Conservation (phyloP, 2,888 invertebrate species). For the Cerastis rubricosa region DNA sequence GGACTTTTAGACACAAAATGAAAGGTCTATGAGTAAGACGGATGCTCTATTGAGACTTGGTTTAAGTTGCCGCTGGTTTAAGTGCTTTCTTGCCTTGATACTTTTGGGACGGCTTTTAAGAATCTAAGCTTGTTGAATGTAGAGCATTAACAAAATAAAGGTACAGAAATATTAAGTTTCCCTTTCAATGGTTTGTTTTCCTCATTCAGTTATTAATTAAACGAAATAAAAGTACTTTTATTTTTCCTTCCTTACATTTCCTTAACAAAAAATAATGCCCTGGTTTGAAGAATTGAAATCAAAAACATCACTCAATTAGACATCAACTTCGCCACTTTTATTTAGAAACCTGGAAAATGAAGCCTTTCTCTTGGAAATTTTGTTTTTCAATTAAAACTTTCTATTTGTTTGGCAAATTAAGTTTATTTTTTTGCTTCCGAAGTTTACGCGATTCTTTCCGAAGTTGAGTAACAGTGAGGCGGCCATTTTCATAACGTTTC, state of each 20-base stretch:
- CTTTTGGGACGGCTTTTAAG: slow-evolving; percentile 13
- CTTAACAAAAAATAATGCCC: background rate
- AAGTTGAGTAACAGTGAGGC: slow-evolving; percentile 58
- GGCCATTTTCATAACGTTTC: slow-evolving; percentile 43
- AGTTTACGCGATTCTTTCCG: slow-evolving; percentile 60
- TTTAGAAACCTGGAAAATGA: slow-evolving; percentile 61
- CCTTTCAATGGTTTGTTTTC: slow-evolving; percentile 1
- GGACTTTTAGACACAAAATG: slow-evolving; percentile 57
- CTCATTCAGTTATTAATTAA: slow-evolving; percentile 3
- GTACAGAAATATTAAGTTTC: background rate
- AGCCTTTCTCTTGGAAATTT: slow-evolving; percentile 67
- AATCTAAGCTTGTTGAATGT: background rate
- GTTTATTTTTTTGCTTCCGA: slow-evolving; percentile 61
- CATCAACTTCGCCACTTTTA: slow-evolving; percentile 52
- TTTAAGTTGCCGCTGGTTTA: slow-evolving; percentile 32
- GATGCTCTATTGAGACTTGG: slow-evolving; percentile 38
- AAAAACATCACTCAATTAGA: slow-evolving; percentile 57
- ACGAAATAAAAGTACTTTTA: slow-evolving; percentile 1
- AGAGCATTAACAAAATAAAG: background rate
- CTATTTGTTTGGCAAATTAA: slow-evolving; percentile 69
- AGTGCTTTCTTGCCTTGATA: slow-evolving; percentile 50
- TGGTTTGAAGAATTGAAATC: slow-evolving; percentile 20
- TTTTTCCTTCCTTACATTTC: background rate
- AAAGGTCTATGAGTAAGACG: slow-evolving; percentile 51
- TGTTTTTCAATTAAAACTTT: slow-evolving; percentile 80